These are phyloP conservation scores for Drosophila sproati DNA, from an alignment of 1,140 invertebrate genomes.

Conservation along the genomic window DNA sequence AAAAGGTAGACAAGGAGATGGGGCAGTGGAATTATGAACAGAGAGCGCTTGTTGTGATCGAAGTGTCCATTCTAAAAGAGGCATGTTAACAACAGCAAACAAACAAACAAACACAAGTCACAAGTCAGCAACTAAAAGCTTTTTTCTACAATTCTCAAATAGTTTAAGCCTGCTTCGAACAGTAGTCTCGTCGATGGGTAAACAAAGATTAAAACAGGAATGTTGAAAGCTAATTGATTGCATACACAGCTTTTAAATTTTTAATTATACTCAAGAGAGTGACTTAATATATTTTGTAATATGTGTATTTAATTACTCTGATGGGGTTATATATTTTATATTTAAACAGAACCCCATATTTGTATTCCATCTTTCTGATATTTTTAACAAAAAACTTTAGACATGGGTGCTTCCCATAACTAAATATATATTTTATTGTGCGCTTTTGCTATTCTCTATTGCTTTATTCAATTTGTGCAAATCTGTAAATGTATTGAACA, in stretches of 20 bases:
- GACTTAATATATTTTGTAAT: no score
- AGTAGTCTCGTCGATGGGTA: neutral
- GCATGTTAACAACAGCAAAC: slow-evolving; percentile 17
- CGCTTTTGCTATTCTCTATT: slow-evolving; percentile 10
- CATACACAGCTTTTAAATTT: no score
- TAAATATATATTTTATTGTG: neutral
- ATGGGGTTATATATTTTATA: no score
- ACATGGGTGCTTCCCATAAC: neutral
- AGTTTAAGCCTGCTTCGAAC: neutral
- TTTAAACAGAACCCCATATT: neutral
- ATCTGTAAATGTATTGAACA: neutral
- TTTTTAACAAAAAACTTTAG: neutral
- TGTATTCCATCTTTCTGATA: neutral
- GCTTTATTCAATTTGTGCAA: slow-evolving; percentile 41
- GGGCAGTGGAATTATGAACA: slow-evolving; percentile 24
- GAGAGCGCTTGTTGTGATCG: slow-evolving; percentile 25
- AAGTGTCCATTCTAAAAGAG: slow-evolving; percentile 9
- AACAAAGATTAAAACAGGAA: neutral
- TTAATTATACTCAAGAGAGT: no score
- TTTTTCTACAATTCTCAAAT: neutral
- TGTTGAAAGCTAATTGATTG: no score
- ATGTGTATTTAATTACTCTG: no score
- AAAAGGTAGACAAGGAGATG: neutral
- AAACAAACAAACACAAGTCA: neutral
- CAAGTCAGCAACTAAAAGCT: neutral